A percentile compares a stretch with the other conserved stretches of the same genome.
Evolutionary conservation across 2,888 invertebrate genomes (phyloP).

Genomic region (Allolobophora icterica): DNA sequence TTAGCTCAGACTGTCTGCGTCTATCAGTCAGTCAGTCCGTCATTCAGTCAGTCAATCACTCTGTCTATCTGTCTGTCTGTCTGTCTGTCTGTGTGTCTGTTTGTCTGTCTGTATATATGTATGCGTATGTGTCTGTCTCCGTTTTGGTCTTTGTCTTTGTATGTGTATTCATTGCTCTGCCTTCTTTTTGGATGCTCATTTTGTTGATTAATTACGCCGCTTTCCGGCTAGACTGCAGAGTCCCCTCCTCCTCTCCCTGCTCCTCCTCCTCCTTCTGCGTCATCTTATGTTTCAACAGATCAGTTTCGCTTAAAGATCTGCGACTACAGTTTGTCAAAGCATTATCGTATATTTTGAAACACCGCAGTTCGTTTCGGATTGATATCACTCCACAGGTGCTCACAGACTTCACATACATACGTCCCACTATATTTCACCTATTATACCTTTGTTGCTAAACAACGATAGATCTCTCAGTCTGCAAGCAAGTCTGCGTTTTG

Average conservation of each 20-base stretch:
- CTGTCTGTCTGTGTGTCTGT: too few species aligned
- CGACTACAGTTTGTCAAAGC: background rate
- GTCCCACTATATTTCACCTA: too few species aligned
- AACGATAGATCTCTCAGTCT: too few species aligned
- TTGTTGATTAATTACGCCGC: background rate
- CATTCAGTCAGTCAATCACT: too few species aligned
- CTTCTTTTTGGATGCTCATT: background rate
- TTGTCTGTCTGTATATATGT: too few species aligned
- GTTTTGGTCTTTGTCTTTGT: background rate
- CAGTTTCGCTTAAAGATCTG: background rate
- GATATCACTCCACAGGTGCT: background rate
- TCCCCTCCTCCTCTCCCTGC: too few species aligned
- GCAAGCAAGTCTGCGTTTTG: too few species aligned
- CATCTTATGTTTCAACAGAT: background rate
- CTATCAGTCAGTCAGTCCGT: background rate
- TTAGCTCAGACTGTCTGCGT: background rate
- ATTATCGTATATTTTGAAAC: constrained; percentile 8
- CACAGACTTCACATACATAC: too few species aligned
- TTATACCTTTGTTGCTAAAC: too few species aligned
- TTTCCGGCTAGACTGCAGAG: background rate
- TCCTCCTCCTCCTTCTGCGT: background rate
- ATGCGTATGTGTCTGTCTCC: too few species aligned
- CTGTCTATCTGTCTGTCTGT: too few species aligned
- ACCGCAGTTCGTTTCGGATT: background rate
- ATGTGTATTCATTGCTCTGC: background rate